Evolutionary conservation across 1,140 invertebrate genomes (phyloP), one percentile per base, ranked within the genome.

Genomic region (Chrysomallon squamiferum): DNA sequence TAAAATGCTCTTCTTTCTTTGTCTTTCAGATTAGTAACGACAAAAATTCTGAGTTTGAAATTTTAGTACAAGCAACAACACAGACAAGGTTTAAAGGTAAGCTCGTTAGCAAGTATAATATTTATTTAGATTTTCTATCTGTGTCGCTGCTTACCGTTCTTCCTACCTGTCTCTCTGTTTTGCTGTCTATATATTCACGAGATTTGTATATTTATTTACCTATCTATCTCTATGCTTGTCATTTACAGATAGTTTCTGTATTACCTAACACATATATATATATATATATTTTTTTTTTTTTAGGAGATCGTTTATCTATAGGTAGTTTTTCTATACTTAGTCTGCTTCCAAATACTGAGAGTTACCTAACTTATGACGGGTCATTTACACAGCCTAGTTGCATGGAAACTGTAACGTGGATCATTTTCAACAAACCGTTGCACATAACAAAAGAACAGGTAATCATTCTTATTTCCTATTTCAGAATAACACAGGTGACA

Each of bases 281-380:
- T 20, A 50, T 7, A 50, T 50, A 1, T 20, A 0, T 33, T 58
- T 5, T 27, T 33, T 35, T 30, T 58, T 30, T 38, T 58, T 15
- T 22, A 38, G 56, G 33, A 6, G 50, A 54, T 54, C 22, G 22
- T 20, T 54, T 54, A 54, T 30, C 22, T 15, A 15, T 54, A 27
- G 50, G 50, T 54, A 30, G 50, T n/a, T 54, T 54, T 54, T 54
- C 50, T 54, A 54, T 54, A 54, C 29, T 54, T 30, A 15, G 15
- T 54, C 61, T 84, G 2, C 62, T 84, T 29, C 82, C 83, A 11
- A 61, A 72, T 11, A 84, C 82, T 13, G 54, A 71, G 9, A 72
- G 79, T 38, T 85, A 81, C 60, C 77, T 86, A 38, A 86, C 84
- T 0, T 86, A 86, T 61, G 83, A 86, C 52, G 84, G 84, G 3